Conservation (phyloP, 1,140 invertebrate species). For the Zaprionus kolodkinae region DNA sequence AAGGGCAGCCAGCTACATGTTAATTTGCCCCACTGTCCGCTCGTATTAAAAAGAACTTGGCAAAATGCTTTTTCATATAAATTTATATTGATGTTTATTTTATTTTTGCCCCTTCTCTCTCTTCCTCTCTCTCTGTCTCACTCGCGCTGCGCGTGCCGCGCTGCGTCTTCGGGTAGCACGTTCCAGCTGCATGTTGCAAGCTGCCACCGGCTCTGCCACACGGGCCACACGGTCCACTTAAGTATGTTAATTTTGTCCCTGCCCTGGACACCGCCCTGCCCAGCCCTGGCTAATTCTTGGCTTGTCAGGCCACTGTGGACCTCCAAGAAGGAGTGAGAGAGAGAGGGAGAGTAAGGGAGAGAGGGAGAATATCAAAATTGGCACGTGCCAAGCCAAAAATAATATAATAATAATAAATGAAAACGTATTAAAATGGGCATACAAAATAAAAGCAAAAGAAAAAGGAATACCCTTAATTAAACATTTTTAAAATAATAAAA, state of each 20-base stretch:
- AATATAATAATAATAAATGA: too few relatives aligned
- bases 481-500: too few relatives aligned
- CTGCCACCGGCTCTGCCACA: neutral
- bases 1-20: conserved; percentile 34
- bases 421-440: too few relatives aligned
- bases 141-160: conserved; percentile 15
- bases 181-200: conserved; percentile 46
- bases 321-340: too few relatives aligned
- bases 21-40: conserved; percentile 45
- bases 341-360: neutral
- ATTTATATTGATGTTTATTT: neutral
- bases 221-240: neutral
- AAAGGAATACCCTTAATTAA: too few relatives aligned
- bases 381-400: too few relatives aligned
- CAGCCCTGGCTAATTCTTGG: neutral
- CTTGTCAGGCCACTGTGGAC: neutral
- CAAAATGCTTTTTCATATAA: conserved; percentile 2
- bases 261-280: neutral
- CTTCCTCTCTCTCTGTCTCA: neutral
- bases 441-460: too few relatives aligned
- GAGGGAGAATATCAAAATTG: too few relatives aligned
- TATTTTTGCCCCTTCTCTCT: neutral
- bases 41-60: conserved; percentile 29
- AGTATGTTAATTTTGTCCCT: conserved; percentile 29
- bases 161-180: conserved; percentile 32